Evolutionary conservation across 2,113 vertebrate genomes (phyloP).

Genomic region (Columba janthina): DNA sequence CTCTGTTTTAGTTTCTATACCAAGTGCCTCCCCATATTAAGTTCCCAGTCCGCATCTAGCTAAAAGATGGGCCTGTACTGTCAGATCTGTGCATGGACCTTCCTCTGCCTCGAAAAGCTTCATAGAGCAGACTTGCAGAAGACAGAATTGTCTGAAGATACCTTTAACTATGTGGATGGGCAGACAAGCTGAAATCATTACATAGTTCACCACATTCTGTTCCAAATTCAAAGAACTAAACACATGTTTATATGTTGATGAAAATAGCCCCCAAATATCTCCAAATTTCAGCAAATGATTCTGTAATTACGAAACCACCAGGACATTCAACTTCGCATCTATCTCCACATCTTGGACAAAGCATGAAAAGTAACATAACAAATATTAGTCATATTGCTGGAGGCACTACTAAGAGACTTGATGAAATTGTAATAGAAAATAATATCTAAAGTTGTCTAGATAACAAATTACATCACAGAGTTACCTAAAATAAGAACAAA

Average conservation of each 20-base stretch:
- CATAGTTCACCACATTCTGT: not conserved
- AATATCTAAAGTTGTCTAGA: not conserved
- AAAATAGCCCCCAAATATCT: not conserved
- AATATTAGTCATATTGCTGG: not conserved
- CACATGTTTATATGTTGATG: accelerated
- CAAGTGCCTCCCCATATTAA: not conserved
- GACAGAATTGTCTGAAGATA: not conserved
- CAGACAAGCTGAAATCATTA: not conserved
- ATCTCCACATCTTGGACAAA: not conserved
- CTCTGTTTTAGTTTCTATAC: not conserved
- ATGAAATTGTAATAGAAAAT: not conserved
- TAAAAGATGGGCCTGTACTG: not conserved
- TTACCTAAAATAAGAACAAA: not conserved
- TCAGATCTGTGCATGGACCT: not conserved
- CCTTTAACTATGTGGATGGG: not conserved
- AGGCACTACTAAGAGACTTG: not conserved
- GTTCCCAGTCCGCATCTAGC: not conserved
- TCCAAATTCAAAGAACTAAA: not conserved
- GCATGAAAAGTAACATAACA: not conserved
- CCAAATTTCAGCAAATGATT: not conserved
- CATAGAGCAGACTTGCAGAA: not conserved
- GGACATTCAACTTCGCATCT: not conserved
- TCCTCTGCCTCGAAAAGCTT: not conserved
- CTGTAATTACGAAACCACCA: not conserved
- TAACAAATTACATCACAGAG: not conserved